Evolutionary conservation across 1,140 invertebrate species (phyloP).

Genomic region (Drosophila repletoides): DNA sequence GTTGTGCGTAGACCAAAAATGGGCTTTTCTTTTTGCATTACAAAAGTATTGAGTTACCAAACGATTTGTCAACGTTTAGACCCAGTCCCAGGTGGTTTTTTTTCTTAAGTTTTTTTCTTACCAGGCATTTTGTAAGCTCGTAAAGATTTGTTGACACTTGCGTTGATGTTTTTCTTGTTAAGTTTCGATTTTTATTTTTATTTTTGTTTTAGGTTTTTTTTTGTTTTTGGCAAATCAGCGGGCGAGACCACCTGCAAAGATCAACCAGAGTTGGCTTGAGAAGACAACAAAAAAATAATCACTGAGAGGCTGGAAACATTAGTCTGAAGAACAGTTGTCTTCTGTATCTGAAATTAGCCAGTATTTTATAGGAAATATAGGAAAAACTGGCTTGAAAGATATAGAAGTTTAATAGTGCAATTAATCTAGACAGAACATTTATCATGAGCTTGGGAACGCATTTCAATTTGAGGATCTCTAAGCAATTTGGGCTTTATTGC

Average conservation of each 20-base stretch:
- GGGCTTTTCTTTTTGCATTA: slow-evolving; percentile 67
- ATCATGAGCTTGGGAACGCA: no score
- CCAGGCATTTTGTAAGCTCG: slow-evolving; percentile 62
- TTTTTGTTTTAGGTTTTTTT: no score
- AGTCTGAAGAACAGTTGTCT: neutral
- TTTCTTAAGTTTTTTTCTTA: slow-evolving; percentile 5
- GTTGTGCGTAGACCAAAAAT: slow-evolving; percentile 72
- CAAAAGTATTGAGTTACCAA: slow-evolving; percentile 76
- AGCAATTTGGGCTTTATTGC: slow-evolving; percentile 5
- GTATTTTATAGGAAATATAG: no score
- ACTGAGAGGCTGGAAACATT: neutral
- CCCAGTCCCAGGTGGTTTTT: slow-evolving; percentile 5
- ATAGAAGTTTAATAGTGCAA: no score
- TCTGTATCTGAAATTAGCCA: no score
- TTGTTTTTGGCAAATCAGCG: slow-evolving; percentile 31
- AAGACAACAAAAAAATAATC: neutral
- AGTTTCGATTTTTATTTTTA: no score
- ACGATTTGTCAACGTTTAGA: slow-evolving; percentile 76
- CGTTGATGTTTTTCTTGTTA: slow-evolving; percentile 60
- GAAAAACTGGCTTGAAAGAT: no score
- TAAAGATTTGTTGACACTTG: slow-evolving; percentile 73
- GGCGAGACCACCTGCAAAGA: slow-evolving; percentile 33
- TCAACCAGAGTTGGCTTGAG: neutral
- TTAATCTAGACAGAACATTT: no score
- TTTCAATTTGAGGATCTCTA: neutral